Base-by-base conservation (phyloP, 2,797 vertebrate genomes). In the Thalassophryne amazonica region DNA sequence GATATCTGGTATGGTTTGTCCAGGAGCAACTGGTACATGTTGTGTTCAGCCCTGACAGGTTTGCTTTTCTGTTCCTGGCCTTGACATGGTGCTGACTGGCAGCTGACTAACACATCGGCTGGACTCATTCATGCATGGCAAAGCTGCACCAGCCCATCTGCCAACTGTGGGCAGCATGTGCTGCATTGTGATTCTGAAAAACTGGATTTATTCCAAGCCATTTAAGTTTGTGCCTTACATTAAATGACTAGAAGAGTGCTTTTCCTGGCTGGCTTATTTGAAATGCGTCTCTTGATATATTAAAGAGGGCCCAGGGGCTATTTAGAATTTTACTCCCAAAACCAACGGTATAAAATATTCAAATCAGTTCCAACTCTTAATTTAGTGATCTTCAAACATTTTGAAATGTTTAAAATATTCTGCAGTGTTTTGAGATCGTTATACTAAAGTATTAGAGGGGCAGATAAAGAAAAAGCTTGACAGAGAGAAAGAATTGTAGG, bases 31-130 rank as follows among this genome's bases (percentile, higher is more conserved):
- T 70, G 43, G 36, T 21, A 45, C 46, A 27, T 21, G 49, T 14
- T 15, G 47, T 39, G 35, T 54, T 73, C 27, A 31, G 52, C 38
- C 30, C 43, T 61, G 32, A 65, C 42, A 43, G 39, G 21, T 20
- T 7, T 27, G 40, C 46, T 34, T 63, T 32, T 58, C 14, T 6
- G n/a, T 52, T 30, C 45, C 54, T 75, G 69, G 73, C 67, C 21
- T 10, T 1, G n/a, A 41, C 53, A 56, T 78, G 79, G 57, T 2
- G 27, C 68, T 78, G 76, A 81, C 72, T 78, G 64, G 56, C 67
- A 76, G 74, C 69, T 80, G 78, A 83, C 77, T 79, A 81, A 82
- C 68, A 58, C 65, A 68, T 68, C 52, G 53, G 65, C 65, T 81
- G 75, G 65, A 75, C 25, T 19, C 39, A 52, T 61, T 72, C 21